phyloP scores from a whole-genome alignment of 2,888 invertebrate species.

The Lasioglossum vierecki region DNA sequence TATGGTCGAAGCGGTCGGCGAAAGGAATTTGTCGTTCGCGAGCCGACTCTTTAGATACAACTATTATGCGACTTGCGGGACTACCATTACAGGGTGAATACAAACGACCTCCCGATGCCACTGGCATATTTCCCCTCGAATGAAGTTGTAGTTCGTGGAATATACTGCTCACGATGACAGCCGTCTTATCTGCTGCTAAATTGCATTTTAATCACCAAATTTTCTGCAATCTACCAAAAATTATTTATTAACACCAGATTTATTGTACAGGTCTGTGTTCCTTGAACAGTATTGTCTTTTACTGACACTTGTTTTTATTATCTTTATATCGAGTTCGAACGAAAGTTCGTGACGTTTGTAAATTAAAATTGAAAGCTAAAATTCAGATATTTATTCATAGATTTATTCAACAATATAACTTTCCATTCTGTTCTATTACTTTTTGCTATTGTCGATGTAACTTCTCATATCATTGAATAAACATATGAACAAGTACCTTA shows the following conservation, averaged over 20 bases:
- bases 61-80: slow-evolving; percentile 61
- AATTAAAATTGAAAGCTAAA: no score
- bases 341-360: no score
- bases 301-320: background rate
- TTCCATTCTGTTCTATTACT: no score
- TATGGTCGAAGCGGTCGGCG: slow-evolving; percentile 40
- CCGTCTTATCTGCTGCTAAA: background rate
- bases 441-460: no score
- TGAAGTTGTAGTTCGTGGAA: slow-evolving; percentile 51
- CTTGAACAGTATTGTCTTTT: background rate
- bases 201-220: background rate
- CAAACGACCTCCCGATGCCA: slow-evolving; percentile 58
- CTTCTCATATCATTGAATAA: no score
- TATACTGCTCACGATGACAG: slow-evolving; percentile 3
- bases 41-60: slow-evolving; percentile 54
- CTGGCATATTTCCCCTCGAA: slow-evolving; percentile 31
- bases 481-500: no score
- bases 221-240: background rate
- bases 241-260: background rate
- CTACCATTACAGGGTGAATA: slow-evolving; percentile 61
- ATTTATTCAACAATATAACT: no score
- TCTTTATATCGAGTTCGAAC: background rate
- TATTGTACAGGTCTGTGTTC: no score
- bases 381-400: no score
- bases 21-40: slow-evolving; percentile 67